Evolutionary conservation across 1,140 invertebrate genomes (phyloP).

Genomic region (Delia radicum): DNA sequence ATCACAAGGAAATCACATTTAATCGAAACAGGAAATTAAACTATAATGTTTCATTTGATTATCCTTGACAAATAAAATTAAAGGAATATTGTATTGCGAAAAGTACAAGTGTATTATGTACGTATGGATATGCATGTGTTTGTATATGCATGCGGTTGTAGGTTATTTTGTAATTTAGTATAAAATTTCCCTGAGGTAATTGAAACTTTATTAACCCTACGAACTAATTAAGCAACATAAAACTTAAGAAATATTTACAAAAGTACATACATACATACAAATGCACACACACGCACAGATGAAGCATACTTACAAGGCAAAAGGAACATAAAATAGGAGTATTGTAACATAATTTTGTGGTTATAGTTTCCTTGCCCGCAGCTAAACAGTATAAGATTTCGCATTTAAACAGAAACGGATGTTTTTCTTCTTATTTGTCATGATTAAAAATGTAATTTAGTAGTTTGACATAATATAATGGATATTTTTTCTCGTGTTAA

Average conservation of each 20-base stretch:
- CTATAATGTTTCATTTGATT: neutral
- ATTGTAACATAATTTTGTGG: neutral
- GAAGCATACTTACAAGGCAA: neutral
- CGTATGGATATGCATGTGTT: too few species aligned
- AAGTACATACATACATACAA: neutral
- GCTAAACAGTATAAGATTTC: neutral
- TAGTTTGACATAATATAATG: neutral
- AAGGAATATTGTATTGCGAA: neutral
- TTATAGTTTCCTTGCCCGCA: neutral
- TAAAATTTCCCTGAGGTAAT: neutral
- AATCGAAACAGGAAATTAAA: neutral
- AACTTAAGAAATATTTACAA: neutral
- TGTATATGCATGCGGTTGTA: neutral
- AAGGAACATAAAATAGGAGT: neutral
- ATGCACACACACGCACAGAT: neutral
- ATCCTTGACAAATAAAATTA: neutral
- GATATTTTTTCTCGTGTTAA: too few species aligned
- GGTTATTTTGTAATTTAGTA: neutral
- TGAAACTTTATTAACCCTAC: neutral
- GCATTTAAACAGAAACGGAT: neutral
- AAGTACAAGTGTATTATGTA: neutral
- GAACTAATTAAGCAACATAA: neutral
- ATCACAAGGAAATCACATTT: neutral
- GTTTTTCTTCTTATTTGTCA: neutral
- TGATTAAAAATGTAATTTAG: neutral